These are phyloP conservation scores for Eriocheir sinensis DNA, from an alignment of 1,140 invertebrate genomes.

Conservation along the genomic window DNA sequence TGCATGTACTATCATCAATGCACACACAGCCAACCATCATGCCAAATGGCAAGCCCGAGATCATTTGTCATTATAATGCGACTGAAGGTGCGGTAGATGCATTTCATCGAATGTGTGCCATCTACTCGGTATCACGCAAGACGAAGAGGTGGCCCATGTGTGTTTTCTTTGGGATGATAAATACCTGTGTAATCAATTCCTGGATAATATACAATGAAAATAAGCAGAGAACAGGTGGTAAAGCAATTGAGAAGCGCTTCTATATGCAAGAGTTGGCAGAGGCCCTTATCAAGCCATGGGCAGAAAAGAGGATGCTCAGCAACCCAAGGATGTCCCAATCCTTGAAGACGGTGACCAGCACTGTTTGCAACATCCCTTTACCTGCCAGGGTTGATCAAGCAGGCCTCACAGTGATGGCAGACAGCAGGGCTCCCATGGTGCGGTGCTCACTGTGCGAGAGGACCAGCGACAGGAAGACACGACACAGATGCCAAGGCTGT, in stretches of 20 bases:
- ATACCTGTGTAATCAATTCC: conserved; percentile 76
- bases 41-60: conserved; percentile 80
- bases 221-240: not conserved
- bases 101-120: conserved; percentile 80
- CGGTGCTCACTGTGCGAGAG: conserved; percentile 34
- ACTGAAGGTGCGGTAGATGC: conserved; percentile 82
- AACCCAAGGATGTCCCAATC: not conserved
- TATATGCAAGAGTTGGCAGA: conserved; percentile 66
- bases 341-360: conserved; percentile 35
- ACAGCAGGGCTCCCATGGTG: not conserved
- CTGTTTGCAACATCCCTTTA: conserved; percentile 34
- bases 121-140: conserved; percentile 63
- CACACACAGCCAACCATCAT: conserved; percentile 78
- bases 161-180: conserved; percentile 78
- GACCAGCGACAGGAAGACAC: conserved; percentile 44
- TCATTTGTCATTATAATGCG: conserved; percentile 81
- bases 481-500: too few species aligned
- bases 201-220: conserved; percentile 73
- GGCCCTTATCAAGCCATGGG: conserved; percentile 55
- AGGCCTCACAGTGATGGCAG: not conserved
- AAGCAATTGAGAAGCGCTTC: not conserved
- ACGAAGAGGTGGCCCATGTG: conserved; percentile 78
- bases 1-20: conserved; percentile 81
- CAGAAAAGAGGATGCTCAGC: not conserved
- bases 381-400: not conserved